phyloP scores from a whole-genome alignment of 2,797 vertebrate genomes.

The Antrozous pallidus region DNA sequence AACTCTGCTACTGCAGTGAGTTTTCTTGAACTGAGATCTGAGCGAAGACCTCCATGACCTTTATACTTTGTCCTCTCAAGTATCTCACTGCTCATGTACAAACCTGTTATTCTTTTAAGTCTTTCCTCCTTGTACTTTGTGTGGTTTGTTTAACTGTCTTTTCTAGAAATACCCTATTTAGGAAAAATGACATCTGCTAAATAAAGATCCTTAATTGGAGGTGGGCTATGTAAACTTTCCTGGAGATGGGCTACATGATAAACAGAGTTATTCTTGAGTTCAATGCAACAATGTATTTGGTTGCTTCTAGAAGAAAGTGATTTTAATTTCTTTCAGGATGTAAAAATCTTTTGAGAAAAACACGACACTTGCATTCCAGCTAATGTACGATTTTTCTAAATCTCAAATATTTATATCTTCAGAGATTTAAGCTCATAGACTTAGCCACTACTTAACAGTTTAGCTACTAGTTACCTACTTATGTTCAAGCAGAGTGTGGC shows the following conservation, averaged over 20 bases:
- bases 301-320: neutral
- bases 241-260: neutral
- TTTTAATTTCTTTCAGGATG: neutral
- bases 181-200: neutral
- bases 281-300: neutral
- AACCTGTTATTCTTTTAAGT: neutral
- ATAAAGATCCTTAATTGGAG: neutral
- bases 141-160: neutral
- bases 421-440: neutral
- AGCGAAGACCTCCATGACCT: neutral
- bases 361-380: neutral
- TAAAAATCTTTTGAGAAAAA: neutral
- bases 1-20: neutral
- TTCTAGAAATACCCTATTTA: neutral
- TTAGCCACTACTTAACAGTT: neutral
- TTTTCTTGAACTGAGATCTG: neutral
- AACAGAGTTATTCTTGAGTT: neutral
- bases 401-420: neutral
- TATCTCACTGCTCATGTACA: neutral
- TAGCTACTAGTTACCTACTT: neutral
- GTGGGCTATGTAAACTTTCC: neutral
- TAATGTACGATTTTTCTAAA: neutral
- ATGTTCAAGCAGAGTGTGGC: neutral
- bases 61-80: neutral
- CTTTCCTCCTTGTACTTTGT: neutral